Base-by-base conservation (phyloP, 1,140 invertebrate species). In the Sycophila sp. region DNA sequence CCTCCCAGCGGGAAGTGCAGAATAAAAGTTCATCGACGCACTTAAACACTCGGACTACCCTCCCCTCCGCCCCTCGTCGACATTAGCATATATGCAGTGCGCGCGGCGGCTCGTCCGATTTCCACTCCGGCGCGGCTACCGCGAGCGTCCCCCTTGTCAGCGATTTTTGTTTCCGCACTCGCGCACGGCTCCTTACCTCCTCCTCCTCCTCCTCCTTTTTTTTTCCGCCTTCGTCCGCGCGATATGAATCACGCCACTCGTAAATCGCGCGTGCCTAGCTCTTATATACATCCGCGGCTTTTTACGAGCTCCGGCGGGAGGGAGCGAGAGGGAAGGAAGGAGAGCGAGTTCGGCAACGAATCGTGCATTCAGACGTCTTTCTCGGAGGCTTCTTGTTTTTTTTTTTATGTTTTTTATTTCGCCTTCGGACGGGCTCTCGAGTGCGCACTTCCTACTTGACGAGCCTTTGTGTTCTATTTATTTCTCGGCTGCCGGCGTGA, bases 161-260 rank as follows among this genome's bases (percentile, higher is more conserved):
- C 60, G 53, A 71, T 71, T 71, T 71, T 71, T 71, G 68, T 63
- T 64, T 56, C 26, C 8, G 30, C 53, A 13, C 24, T 24, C 24
- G 4, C 10, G 2, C n/a, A 32, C 6, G 59, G 47, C 49, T 5
- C 56, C 36, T n/a, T 32, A 60, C 60, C 47, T 63, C 58, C 26
- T 69, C 62, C 62, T 63, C 47, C 71, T 62, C 49, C 11, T 45
- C 51, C 58, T 5, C 7, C 0, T 45, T 22, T 38, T 4, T 11
- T 11, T 32, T 19, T 45, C 40, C 36, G 24, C 62, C 22, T 36
- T 8, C 38, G 32, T 49, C 49, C 63, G 32, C 55, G 64, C 55
- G 65, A 74, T 72, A 75, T 72, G 63, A 75, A 74, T 75, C 70
- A 69, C 68, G 62, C 45, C 66, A 64, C 70, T 60, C 70, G 72